Evolutionary conservation across 2,888 invertebrate genomes (phyloP).

Genomic region (Catocala fraxini): DNA sequence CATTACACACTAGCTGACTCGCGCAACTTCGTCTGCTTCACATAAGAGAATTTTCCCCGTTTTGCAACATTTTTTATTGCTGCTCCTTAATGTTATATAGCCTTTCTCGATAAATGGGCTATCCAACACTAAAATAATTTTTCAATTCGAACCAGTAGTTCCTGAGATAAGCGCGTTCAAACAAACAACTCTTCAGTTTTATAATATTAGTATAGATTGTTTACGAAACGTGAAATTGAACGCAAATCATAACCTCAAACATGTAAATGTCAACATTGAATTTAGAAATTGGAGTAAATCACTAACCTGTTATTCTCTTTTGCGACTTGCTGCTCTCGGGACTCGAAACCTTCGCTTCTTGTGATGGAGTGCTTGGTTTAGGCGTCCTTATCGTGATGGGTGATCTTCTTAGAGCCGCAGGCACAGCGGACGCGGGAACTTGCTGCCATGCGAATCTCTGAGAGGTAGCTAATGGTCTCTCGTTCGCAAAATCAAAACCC

Average conservation of each 20-base stretch:
- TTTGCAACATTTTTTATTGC: too few relatives aligned
- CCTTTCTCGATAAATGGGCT: too few relatives aligned
- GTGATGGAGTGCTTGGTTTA: conserved; percentile 63
- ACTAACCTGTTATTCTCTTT: conserved; percentile 88
- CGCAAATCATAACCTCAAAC: conserved; percentile 28
- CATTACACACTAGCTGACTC: conserved; percentile 37
- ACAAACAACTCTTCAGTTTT: too few relatives aligned
- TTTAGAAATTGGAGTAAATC: conserved; percentile 10
- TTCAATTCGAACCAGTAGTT: too few relatives aligned
- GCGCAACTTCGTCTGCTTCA: too few relatives aligned
- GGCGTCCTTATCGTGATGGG: conserved; percentile 76
- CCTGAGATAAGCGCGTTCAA: too few relatives aligned
- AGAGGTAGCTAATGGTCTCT: conserved; percentile 83
- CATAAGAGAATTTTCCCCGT: too few relatives aligned
- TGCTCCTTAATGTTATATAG: too few relatives aligned
- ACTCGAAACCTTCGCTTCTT: conserved; percentile 76
- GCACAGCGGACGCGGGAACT: conserved; percentile 78
- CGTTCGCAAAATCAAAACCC: conserved; percentile 90
- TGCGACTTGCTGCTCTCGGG: conserved; percentile 84
- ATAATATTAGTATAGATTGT: too few relatives aligned
- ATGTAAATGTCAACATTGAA: conserved; percentile 7
- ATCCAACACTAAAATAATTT: too few relatives aligned
- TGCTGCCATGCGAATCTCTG: conserved; percentile 86
- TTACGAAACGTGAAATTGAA: conserved; percentile 40
- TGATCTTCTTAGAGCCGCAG: conserved; percentile 76